Evolutionary conservation across 1,140 invertebrate genomes (phyloP), one percentile per base, ranked within the genome.

Genomic region (Medauroidea extradentata): DNA sequence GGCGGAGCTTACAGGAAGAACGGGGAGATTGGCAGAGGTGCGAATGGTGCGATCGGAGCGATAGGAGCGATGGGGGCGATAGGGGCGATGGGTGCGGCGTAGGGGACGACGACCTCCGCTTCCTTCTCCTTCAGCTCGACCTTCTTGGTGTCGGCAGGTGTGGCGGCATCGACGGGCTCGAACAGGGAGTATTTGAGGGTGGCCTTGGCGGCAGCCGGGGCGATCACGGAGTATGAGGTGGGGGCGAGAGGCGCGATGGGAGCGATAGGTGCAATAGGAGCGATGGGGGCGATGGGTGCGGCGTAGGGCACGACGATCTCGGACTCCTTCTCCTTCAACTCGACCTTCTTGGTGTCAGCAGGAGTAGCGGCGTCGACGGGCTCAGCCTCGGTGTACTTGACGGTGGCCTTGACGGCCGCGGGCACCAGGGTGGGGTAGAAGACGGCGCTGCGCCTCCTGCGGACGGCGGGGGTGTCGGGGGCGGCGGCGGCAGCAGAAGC

Each of bases 91-190:
- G 34, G 19, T 23, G 41, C 27, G 19, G 48, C 25, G 8, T 52
- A n/a, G 48, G 57, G 46, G 3, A 29, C 38, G 14, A 57, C 29
- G 5, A 63, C 59, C 19, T 63, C 59, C 1, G 54, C 52, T 48
- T 63, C 62, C n/a, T 24, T 57, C 29, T 63, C 62, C 19, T 50
- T 61, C 1, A 63, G 52, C 39, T 60, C 62, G 7, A 63, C 2
- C 38, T 63, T 63, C 29, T 57, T 24, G n/a, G 62, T 63, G 52
- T 54, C 51, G 11, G 62, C 62, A 7, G 62, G 62, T 2, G 46
- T 50, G 14, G 29, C 25, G 25, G 62, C 62, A 11, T 60, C 62
- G 2, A 63, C 62, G 34, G 62, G 62, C 34, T 63, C 58, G 52
- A 41, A 61, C 16, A 34, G 25, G 16, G 60, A 43, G 24, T 34